These are phyloP conservation scores for Gallinago jamesoni DNA, from an alignment of 2,113 vertebrate species.

Conservation along the genomic window DNA sequence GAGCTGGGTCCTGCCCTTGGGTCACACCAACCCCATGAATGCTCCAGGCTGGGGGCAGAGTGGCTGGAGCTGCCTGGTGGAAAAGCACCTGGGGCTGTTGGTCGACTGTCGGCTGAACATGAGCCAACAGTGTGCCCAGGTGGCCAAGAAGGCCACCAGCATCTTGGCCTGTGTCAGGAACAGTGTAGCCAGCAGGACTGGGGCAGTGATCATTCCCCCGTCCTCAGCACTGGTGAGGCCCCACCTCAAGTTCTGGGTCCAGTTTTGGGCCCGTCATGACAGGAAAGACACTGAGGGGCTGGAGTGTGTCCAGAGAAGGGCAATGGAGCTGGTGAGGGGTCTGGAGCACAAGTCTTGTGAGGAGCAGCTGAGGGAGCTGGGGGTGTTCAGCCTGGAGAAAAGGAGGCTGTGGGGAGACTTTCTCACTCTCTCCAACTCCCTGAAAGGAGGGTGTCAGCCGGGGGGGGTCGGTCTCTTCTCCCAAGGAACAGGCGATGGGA, in stretches of 20 bases:
- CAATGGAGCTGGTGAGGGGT: too few relatives aligned
- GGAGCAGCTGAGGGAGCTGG: too few relatives aligned
- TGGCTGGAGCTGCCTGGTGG: neutral
- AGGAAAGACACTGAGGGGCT: neutral
- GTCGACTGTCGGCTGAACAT: neutral
- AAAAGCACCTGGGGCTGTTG: neutral
- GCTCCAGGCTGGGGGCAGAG: neutral
- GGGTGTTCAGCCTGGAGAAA: too few relatives aligned
- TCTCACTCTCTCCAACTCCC: too few relatives aligned
- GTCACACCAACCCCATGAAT: neutral
- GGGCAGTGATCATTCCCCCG: neutral
- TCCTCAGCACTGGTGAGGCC: neutral
- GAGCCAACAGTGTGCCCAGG: neutral
- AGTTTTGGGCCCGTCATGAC: neutral
- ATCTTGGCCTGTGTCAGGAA: neutral
- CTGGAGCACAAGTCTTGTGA: too few relatives aligned
- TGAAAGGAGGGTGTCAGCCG: too few relatives aligned
- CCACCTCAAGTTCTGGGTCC: neutral
- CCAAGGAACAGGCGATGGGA: too few relatives aligned
- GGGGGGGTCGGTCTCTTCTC: too few relatives aligned
- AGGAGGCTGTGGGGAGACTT: too few relatives aligned
- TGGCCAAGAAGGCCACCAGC: neutral
- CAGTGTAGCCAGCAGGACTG: neutral
- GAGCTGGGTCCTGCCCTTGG: neutral
- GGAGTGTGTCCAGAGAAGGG: neutral